Conservation (phyloP, 2,797 vertebrate genomes). For the Trachurus trachurus region DNA sequence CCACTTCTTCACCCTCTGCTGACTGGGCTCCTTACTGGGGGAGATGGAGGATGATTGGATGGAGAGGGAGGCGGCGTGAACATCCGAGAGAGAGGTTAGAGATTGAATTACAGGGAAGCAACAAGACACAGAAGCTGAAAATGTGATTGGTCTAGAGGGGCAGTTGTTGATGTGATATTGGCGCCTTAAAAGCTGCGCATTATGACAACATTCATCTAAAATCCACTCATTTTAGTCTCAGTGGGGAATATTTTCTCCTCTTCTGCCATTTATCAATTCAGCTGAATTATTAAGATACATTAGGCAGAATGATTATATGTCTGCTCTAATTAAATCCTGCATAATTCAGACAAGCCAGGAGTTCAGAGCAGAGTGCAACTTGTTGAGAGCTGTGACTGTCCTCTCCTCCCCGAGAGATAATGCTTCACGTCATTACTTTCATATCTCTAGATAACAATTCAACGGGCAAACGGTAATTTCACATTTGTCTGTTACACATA, state of each 20-base stretch:
- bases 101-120: conserved; percentile 18
- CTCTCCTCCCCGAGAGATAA: not conserved
- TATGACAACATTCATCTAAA: conserved; percentile 43
- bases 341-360: conserved; percentile 51
- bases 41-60: not conserved
- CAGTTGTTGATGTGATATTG: conserved; percentile 11
- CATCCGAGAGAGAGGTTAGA: conserved; percentile 23
- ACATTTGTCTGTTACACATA: conserved; percentile 8
- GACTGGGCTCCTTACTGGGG: conserved; percentile 95
- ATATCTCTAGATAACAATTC: conserved; percentile 7
- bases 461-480: conserved; percentile 9
- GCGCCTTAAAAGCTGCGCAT: conserved; percentile 34
- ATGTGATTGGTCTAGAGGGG: not conserved
- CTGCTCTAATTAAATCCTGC: conserved; percentile 58
- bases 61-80: not conserved
- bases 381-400: conserved; percentile 6
- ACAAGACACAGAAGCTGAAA: conserved; percentile 19
- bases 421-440: not conserved
- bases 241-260: conserved; percentile 34
- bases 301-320: conserved; percentile 61
- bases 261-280: conserved; percentile 64
- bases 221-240: conserved; percentile 49
- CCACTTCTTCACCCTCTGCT: conserved; percentile 97
- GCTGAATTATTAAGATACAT: conserved; percentile 72
- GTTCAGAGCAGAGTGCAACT: conserved; percentile 19